A percentile compares a stretch with the other conserved stretches of the same genome.
phyloP scores from a whole-genome alignment of 2,797 vertebrate species.

The Hippopotamyrus pictus region DNA sequence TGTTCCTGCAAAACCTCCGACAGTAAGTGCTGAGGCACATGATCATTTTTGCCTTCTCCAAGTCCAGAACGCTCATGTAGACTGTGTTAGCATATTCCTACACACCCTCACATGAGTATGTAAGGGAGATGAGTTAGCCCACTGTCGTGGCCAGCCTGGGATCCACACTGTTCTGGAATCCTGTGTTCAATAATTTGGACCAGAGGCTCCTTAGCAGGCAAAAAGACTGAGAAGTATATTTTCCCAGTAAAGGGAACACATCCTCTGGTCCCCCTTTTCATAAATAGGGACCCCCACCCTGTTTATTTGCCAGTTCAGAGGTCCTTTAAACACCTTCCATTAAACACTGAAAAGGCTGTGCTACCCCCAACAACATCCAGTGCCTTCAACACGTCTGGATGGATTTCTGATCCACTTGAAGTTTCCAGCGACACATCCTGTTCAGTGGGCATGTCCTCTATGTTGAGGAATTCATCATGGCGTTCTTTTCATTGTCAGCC shows the following conservation, averaged over 20 bases:
- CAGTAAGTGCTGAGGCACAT: neutral
- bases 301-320: neutral
- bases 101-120: neutral
- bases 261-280: neutral
- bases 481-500: neutral
- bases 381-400: neutral
- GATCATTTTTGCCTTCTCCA: neutral
- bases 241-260: neutral
- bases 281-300: neutral
- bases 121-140: neutral
- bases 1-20: neutral
- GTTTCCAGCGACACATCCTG: neutral
- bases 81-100: neutral
- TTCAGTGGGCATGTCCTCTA: neutral
- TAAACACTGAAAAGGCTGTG: neutral
- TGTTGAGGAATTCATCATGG: neutral
- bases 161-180: neutral
- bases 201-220: neutral
- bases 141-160: neutral
- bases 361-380: neutral
- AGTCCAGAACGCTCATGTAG: neutral
- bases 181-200: neutral
- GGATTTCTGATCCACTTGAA: neutral
- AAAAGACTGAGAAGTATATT: neutral
- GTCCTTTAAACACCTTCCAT: neutral